phyloP scores from a whole-genome alignment of 2,888 invertebrate species.

The Caradrina kadenii region DNA sequence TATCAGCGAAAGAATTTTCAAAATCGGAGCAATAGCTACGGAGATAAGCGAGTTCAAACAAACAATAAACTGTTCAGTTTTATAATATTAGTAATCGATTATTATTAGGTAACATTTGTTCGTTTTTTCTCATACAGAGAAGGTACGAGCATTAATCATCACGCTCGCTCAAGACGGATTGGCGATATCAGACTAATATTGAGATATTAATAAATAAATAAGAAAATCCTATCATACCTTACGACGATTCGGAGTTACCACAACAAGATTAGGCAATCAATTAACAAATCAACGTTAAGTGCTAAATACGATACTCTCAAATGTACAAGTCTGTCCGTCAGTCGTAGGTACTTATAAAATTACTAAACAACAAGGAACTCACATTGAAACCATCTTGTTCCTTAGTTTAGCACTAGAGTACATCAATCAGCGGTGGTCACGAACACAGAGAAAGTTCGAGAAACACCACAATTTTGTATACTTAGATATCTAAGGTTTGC shows the following conservation, averaged over 20 bases:
- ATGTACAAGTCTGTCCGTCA: not conserved
- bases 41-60: too few relatives aligned
- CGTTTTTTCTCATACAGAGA: too few relatives aligned
- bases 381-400: slow-evolving; percentile 51
- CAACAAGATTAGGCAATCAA: slow-evolving; percentile 17
- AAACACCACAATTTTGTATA: slow-evolving; percentile 73
- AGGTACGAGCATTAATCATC: too few relatives aligned
- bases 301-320: slow-evolving; percentile 13
- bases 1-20: too few relatives aligned
- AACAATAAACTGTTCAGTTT: too few relatives aligned
- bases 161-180: too few relatives aligned
- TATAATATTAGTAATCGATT: too few relatives aligned
- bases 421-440: slow-evolving; percentile 62
- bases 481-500: slow-evolving; percentile 65
- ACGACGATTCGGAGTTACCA: not conserved
- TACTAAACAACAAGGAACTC: slow-evolving; percentile 47
- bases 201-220: not conserved
- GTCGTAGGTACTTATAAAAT: too few relatives aligned
- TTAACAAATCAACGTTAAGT: slow-evolving; percentile 32
- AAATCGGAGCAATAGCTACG: too few relatives aligned
- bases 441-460: slow-evolving; percentile 69
- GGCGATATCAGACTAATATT: too few relatives aligned
- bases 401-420: slow-evolving; percentile 50
- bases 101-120: too few relatives aligned
- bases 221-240: not conserved